phyloP scores from a whole-genome alignment of 2,113 vertebrate genomes.

The Sceloporus undulatus region DNA sequence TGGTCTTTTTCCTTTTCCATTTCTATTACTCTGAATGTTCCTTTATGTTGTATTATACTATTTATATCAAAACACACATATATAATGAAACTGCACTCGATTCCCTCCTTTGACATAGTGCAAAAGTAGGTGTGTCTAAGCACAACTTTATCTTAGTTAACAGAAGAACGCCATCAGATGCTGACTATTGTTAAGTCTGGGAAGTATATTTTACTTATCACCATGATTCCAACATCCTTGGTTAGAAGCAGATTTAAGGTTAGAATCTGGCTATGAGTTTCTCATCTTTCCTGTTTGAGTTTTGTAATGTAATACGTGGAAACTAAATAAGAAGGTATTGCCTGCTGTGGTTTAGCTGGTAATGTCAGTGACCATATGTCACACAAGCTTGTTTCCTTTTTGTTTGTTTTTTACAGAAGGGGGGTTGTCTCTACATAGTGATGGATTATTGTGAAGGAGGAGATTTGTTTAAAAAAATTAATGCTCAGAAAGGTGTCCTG shows the following conservation, averaged over 20 bases:
- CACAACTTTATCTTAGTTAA: neutral
- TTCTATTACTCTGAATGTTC: neutral
- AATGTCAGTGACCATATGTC: neutral
- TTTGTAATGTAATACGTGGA: neutral
- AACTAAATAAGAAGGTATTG: constrained; percentile 1
- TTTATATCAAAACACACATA: no score
- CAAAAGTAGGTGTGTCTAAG: neutral
- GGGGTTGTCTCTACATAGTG: constrained; percentile 94
- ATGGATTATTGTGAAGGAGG: constrained; percentile 99
- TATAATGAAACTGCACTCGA: neutral
- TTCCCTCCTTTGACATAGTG: neutral
- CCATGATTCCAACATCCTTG: neutral
- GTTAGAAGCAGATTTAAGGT: neutral
- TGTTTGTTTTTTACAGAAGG: constrained; percentile 83
- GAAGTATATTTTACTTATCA: neutral
- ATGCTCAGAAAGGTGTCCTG: constrained; percentile 91
- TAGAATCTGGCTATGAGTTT: neutral
- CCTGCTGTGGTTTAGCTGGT: neutral
- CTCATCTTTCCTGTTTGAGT: neutral
- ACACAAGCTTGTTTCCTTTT: neutral
- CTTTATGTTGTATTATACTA: no score
- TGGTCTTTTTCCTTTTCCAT: no score
- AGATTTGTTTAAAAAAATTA: constrained; percentile 96
- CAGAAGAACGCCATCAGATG: neutral
- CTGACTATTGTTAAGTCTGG: neutral